These are phyloP conservation scores for Cyclargus thomasi DNA, from an alignment of 1,140 invertebrate genomes.

Conservation along the genomic window DNA sequence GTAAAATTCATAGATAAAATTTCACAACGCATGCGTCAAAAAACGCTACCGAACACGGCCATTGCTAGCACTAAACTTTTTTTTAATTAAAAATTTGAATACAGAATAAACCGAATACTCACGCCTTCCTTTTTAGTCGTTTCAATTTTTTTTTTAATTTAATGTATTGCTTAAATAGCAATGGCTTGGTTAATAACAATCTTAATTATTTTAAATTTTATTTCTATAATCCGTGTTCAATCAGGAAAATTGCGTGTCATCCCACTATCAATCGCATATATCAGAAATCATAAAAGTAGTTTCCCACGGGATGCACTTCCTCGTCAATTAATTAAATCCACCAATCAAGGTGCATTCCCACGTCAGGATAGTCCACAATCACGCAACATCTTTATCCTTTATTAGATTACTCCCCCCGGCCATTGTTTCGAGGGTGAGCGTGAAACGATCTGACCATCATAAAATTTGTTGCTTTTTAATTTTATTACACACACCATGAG, in stretches of 20 bases:
- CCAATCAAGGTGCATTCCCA: constrained; percentile 69
- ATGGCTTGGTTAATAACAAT: background rate
- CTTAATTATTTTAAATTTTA: background rate
- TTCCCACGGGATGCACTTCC: constrained; percentile 53
- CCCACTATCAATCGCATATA: constrained; percentile 1
- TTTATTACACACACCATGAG: constrained; percentile 2
- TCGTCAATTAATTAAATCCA: constrained; percentile 63
- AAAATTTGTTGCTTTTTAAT: constrained; percentile 19
- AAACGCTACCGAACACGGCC: too few relatives aligned
- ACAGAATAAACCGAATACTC: too few relatives aligned
- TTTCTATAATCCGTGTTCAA: background rate
- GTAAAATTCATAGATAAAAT: too few relatives aligned
- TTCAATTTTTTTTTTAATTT: too few relatives aligned
- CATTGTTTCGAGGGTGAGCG: constrained; percentile 66
- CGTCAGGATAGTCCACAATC: constrained; percentile 67
- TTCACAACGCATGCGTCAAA: too few relatives aligned
- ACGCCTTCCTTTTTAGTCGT: too few relatives aligned
- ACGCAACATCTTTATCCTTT: constrained; percentile 72
- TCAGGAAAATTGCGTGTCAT: constrained; percentile 9
- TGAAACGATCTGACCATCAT: constrained; percentile 51
- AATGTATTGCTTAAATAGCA: too few relatives aligned
- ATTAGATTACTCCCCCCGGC: constrained; percentile 53
- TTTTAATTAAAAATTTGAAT: too few relatives aligned
- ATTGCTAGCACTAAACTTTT: too few relatives aligned
- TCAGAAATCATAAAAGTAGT: constrained; percentile 20